phyloP scores from a whole-genome alignment of 1,140 invertebrate species.

The Steinernema khuongi region DNA sequence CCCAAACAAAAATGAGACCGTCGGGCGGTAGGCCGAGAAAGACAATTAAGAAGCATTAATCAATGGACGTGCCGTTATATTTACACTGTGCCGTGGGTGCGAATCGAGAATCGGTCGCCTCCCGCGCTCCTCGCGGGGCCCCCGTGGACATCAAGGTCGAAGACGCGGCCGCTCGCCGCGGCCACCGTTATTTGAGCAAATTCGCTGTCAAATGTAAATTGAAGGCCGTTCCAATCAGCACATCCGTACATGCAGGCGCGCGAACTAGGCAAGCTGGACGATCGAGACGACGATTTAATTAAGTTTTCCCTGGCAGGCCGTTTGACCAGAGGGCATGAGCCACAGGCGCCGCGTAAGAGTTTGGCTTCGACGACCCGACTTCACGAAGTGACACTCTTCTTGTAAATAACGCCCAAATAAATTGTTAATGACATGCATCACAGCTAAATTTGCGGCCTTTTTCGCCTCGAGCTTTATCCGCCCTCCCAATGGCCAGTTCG shows the following conservation, averaged over 20 bases:
- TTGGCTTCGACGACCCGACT: background rate
- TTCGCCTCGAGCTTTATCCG: background rate
- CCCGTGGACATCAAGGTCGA: background rate
- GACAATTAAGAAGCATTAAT: conserved; percentile 15
- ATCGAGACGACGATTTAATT: background rate
- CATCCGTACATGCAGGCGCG: background rate
- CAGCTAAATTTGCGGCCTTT: background rate
- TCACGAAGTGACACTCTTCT: conserved; percentile 1
- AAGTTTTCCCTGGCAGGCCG: background rate
- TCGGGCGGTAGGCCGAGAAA: background rate
- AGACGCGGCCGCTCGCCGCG: background rate
- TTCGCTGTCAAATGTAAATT: background rate
- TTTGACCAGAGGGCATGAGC: background rate
- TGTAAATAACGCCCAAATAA: background rate
- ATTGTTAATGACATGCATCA: conserved; percentile 13
- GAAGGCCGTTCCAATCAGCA: conserved; percentile 13
- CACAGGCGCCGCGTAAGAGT: background rate
- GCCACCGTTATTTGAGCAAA: conserved; percentile 10
- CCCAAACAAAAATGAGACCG: background rate
- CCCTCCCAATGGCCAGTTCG: background rate
- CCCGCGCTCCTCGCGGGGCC: conserved; percentile 1
- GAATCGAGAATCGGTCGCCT: conserved; percentile 2
- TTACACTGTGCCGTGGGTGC: conserved; percentile 8
- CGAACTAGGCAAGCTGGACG: background rate
- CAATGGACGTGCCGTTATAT: conserved; percentile 10